Percentiles rank a stretch among this genome's conserved stretches.
These are phyloP conservation scores for Calidris pugnax DNA, from an alignment of 2,113 vertebrate species.

Conservation along the genomic window DNA sequence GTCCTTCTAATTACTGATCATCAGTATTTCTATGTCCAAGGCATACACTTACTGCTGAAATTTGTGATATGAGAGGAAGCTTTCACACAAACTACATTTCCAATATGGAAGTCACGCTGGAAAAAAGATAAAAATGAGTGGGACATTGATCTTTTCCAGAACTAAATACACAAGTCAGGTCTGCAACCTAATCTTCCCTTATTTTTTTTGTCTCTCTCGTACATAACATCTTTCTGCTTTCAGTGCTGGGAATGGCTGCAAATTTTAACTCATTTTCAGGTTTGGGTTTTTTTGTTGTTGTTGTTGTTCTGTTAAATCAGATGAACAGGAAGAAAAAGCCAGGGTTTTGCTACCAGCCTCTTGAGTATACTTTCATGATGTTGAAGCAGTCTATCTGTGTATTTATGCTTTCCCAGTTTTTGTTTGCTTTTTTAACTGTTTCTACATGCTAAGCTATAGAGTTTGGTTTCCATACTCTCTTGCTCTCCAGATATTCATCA, in stretches of 20 bases:
- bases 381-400: neutral
- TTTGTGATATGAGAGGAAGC: neutral
- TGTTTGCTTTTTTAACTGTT: neutral
- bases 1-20: neutral
- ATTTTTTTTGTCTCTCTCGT: neutral
- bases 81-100: neutral
- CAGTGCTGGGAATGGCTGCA: neutral
- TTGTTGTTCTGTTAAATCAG: neutral
- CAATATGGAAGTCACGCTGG: neutral
- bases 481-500: neutral
- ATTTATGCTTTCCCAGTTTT: neutral
- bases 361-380: neutral
- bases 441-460: neutral
- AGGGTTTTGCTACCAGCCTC: neutral
- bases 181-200: neutral
- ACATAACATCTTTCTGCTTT: neutral
- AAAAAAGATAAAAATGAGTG: neutral
- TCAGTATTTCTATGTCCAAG: neutral
- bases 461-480: neutral
- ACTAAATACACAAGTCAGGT: neutral
- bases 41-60: neutral
- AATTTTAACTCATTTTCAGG: neutral
- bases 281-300: accelerated
- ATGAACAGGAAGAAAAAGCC: neutral
- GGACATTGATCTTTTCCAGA: neutral